Percentiles rank a stretch among this genome's conserved stretches.
Evolutionary conservation across 2,797 vertebrate species (phyloP).

Genomic region (Leptoclinus maculatus): DNA sequence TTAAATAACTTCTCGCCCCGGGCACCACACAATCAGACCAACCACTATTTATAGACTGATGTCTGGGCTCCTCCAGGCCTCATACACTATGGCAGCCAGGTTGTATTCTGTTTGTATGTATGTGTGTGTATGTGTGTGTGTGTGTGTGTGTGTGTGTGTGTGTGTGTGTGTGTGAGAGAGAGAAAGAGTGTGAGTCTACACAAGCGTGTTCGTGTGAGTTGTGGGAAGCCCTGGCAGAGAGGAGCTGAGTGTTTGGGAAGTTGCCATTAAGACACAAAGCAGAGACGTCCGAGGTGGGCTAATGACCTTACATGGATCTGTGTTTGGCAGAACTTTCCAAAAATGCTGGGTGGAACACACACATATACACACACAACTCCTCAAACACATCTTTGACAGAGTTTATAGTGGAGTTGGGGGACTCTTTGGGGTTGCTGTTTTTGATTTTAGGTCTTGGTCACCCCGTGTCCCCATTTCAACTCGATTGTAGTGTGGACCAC

Average conservation of each 20-base stretch:
- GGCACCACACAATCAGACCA: slow-evolving; percentile 37
- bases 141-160: slow-evolving; percentile 22
- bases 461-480: slow-evolving; percentile 69
- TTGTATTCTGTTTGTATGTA: slow-evolving; percentile 49
- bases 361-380: slow-evolving; percentile 41
- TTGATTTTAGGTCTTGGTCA: slow-evolving; percentile 51
- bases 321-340: slow-evolving; percentile 77
- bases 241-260: slow-evolving; percentile 80
- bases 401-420: slow-evolving; percentile 74
- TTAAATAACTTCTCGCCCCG: slow-evolving; percentile 31
- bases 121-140: slow-evolving; percentile 35
- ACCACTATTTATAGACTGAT: slow-evolving; percentile 61
- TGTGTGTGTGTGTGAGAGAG: too few species aligned
- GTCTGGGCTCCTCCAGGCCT: slow-evolving; percentile 36
- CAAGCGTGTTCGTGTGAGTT: slow-evolving; percentile 59
- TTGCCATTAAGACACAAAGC: slow-evolving; percentile 83
- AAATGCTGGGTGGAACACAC: slow-evolving; percentile 64
- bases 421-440: slow-evolving; percentile 56
- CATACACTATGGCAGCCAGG: slow-evolving; percentile 50
- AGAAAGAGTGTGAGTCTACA: slow-evolving; percentile 29
- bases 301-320: slow-evolving; percentile 83
- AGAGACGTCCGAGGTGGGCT: slow-evolving; percentile 77
- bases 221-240: slow-evolving; percentile 73
- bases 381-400: slow-evolving; percentile 65
- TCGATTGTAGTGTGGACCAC: slow-evolving; percentile 33